Conservation (phyloP, 2,797 vertebrate species). For the Amniataba percoides region DNA sequence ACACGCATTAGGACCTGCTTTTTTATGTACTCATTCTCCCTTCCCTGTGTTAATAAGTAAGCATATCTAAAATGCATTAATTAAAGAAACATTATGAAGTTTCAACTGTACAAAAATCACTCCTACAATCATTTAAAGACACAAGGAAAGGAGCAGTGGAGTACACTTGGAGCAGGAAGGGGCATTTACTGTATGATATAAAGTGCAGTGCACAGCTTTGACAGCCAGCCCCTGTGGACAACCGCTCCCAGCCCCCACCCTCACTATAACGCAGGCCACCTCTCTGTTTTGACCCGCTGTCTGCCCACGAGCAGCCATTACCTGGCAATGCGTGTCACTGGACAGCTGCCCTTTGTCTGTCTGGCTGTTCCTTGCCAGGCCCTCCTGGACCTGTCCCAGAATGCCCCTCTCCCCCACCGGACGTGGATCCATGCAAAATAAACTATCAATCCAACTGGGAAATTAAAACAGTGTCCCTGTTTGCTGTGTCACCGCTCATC, state of each 20-base stretch:
- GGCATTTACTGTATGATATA: conserved; percentile 4
- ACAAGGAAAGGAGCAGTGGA: background rate
- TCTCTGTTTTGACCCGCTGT: conserved; percentile 52
- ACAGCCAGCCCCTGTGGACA: conserved; percentile 25
- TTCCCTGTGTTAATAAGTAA: background rate
- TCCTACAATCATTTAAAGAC: background rate
- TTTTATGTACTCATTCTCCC: background rate
- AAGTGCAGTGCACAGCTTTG: conserved; percentile 22
- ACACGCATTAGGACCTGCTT: background rate
- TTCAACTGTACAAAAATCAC: background rate
- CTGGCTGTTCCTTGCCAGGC: conserved; percentile 27
- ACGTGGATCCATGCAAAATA: conserved; percentile 54
- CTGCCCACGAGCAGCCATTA: conserved; percentile 55
- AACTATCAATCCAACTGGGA: conserved; percentile 57
- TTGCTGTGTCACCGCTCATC: conserved; percentile 50
- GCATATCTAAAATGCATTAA: background rate
- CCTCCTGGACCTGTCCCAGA: conserved; percentile 50
- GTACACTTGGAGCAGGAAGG: background rate
- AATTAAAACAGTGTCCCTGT: conserved; percentile 60
- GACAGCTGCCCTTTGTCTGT: conserved; percentile 55
- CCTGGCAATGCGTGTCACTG: conserved; percentile 46
- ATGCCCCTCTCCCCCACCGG: conserved; percentile 26
- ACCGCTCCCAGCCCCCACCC: background rate
- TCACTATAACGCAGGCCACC: conserved; percentile 33
- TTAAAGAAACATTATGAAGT: background rate